phyloP scores from a whole-genome alignment of 1,140 invertebrate species.

The Platyscapa corneri region DNA sequence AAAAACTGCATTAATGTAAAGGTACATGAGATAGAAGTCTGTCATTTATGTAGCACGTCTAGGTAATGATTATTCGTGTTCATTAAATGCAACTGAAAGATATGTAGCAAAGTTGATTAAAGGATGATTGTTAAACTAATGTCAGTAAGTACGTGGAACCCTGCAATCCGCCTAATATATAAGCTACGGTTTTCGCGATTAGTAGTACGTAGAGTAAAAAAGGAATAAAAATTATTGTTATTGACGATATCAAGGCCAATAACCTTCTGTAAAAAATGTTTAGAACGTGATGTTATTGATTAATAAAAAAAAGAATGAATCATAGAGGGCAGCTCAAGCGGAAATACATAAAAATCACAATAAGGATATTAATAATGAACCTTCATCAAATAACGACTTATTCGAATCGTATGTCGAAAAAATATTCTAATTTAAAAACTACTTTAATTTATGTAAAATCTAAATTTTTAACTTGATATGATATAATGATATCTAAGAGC shows the following conservation, averaged over 20 bases:
- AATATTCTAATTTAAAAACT: too few species aligned
- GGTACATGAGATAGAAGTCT: conserved; percentile 43
- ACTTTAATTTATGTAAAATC: too few species aligned
- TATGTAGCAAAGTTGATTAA: conserved; percentile 36
- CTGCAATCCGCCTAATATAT: conserved; percentile 25
- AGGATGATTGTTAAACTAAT: conserved; percentile 44
- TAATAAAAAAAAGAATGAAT: conserved; percentile 3
- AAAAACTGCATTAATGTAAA: conserved; percentile 38
- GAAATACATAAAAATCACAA: background rate
- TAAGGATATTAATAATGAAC: background rate
- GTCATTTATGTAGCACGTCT: conserved; percentile 44
- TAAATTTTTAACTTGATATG: too few species aligned
- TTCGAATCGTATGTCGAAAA: background rate
- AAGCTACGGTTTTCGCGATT: conserved; percentile 16
- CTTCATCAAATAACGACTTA: background rate
- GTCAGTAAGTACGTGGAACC: conserved; percentile 5
- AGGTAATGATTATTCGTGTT: conserved; percentile 42
- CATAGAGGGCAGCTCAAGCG: background rate
- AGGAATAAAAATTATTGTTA: conserved; percentile 12
- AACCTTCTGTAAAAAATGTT: conserved; percentile 44
- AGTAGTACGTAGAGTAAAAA: conserved; percentile 32
- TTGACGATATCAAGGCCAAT: conserved; percentile 27
- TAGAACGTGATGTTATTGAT: conserved; percentile 3
- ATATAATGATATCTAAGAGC: too few species aligned
- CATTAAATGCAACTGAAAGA: conserved; percentile 18